Evolutionary conservation across 2,888 invertebrate species (phyloP), one percentile per base, ranked within the genome.

Genomic region (Heteropelma amictum): DNA sequence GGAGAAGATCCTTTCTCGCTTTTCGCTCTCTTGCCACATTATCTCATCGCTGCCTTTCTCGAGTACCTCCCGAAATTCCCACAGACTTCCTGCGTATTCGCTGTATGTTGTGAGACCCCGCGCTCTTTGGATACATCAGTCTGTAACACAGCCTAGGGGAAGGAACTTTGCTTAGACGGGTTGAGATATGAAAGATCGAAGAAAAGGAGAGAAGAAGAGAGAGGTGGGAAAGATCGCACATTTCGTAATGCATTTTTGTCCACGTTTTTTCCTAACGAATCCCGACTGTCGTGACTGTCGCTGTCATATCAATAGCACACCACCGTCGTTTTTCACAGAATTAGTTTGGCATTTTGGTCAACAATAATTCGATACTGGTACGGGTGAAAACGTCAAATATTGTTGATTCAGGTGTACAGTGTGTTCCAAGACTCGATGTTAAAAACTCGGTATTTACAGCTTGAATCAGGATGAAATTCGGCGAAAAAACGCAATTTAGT

Each of bases 121-220:
- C 61, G 60, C 54, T 45, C 70, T 70, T 63, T 23, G 47, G 54
- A 63, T 47, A 38, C 60, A 35, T 35, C 53, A 35, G 35, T 12
- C 7, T 45, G 26, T 45, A 23, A 21, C 45, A 54, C 12, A 45
- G 2, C 14, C 26, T 26, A 5, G 38, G 30, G 21, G 12, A n/a
- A n/a, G 60, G 33, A n/a, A 42, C 33, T 54, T 21, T 33, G 45
- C 17, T 12, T 30, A 7, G 45, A 63, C 61, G 53, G 35, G 10
- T 70, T 70, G 51, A 14, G 42, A 47, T 54, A 54, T 42, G 47
- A 54, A 45, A 12, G 30, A n/a, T 12, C 40, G 14, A 53, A n/a
- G 42, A 26, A 6, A 12, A 33, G 23, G 12, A 17, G 14, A 33
- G 23, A 33, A 47, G 40, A 42, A 69, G 17, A 49, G 35, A 23